Evolutionary conservation across 2,888 invertebrate genomes (phyloP), one percentile per base, ranked within the genome.

Genomic region (Linnaemya tessellans): DNA sequence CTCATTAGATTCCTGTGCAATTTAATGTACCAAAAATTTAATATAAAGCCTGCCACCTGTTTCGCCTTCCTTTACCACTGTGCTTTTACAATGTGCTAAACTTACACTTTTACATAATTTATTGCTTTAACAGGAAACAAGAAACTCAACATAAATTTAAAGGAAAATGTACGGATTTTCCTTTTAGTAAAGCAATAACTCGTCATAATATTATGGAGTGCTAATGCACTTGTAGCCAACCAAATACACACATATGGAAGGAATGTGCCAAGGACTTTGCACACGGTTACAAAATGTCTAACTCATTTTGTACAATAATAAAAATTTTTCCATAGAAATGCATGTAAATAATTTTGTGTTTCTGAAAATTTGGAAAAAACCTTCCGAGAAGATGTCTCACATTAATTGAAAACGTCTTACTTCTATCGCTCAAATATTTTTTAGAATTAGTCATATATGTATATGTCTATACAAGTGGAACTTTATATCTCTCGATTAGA

Each of bases 141-240:
- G 60, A 67, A 83, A 67, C 51, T 67, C n/a, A 67, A 60, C 67
- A 83, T 83, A 83, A 83, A 83, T 83, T 83, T 78, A 18, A 35
- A 56, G 60, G 58, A 43, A 54, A 22, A 67, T 43, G 11, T 35
- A 18, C 43, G 56, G 35, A 58, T 78, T 60, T 68, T 30, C 51
- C 38, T 58, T 30, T 77, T 77, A 22, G 8, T 62, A 49, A 22
- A 38, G 20, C n/a, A 64, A 65, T n/a, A 65, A 65, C 41, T 71
- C 9, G 58, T 58, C 71, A 60, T 10, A 75, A 43, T 65, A 43
- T 56, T 43, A 18, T 65, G 2, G 10, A n/a, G 30, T 18, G 22
- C 71, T 46, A 35, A 46, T 58, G 71, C 71, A 71, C 20, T 43
- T 20, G 58, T 10, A 71, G 18, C 18, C 43, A 71, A 30, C 15